These are phyloP conservation scores for Thripadectes ignobilis DNA, from an alignment of 2,797 vertebrate genomes.

Conservation along the genomic window DNA sequence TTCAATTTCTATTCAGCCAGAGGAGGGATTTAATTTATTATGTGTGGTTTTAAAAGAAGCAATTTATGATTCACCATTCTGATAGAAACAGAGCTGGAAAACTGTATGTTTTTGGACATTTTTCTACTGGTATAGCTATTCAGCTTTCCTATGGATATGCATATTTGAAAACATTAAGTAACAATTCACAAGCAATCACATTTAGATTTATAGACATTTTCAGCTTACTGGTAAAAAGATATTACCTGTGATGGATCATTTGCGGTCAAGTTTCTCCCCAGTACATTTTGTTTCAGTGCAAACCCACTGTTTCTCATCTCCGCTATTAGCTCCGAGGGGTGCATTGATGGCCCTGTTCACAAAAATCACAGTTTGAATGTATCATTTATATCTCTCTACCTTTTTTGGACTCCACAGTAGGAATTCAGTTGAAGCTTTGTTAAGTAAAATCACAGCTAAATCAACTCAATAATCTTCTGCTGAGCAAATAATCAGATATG, in stretches of 20 bases:
- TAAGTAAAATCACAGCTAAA: slow-evolving; percentile 97
- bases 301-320: slow-evolving; percentile 99
- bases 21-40: slow-evolving; percentile 70
- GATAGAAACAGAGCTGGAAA: slow-evolving; percentile 59
- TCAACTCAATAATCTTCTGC: slow-evolving; percentile 98
- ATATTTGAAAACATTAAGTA: slow-evolving; percentile 83
- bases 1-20: slow-evolving; percentile 43
- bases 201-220: slow-evolving; percentile 82
- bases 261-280: slow-evolving; percentile 95
- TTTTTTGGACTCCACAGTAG: slow-evolving; percentile 91
- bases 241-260: slow-evolving; percentile 99
- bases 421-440: slow-evolving; percentile 95
- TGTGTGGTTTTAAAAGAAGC: slow-evolving; percentile 58
- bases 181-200: slow-evolving; percentile 83
- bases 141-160: slow-evolving; percentile 79
- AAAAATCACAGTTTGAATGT: slow-evolving; percentile 96
- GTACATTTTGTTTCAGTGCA: slow-evolving; percentile 98
- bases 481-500: slow-evolving; percentile 98
- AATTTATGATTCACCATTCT: slow-evolving; percentile 67
- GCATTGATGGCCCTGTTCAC: slow-evolving; percentile 99
- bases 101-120: slow-evolving; percentile 44
- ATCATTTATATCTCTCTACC: slow-evolving; percentile 90
- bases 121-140: slow-evolving; percentile 50
- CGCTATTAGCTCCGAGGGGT: slow-evolving; percentile 99
- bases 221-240: slow-evolving; percentile 82